These are phyloP conservation scores for Andrena camellia DNA, from an alignment of 2,888 invertebrate species.

Conservation along the genomic window DNA sequence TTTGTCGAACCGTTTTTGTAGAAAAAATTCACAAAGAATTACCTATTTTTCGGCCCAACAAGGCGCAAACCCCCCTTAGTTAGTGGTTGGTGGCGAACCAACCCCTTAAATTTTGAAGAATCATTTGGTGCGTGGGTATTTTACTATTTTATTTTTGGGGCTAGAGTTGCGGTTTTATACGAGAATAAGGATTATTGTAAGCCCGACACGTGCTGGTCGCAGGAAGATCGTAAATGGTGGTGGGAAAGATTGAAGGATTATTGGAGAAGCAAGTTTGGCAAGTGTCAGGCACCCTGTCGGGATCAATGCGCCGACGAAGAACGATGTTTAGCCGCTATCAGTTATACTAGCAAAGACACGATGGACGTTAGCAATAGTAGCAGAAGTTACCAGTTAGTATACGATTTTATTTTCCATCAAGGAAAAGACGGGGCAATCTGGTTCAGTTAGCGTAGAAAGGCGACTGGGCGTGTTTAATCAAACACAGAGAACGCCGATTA, in stretches of 20 bases:
- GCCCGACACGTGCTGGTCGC: slow-evolving; percentile 59
- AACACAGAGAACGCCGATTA: too few species aligned
- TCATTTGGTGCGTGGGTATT: background rate
- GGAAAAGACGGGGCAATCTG: too few species aligned
- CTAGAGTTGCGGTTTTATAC: slow-evolving; percentile 76
- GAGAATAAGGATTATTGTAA: slow-evolving; percentile 73
- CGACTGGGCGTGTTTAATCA: too few species aligned
- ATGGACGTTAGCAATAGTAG: slow-evolving; percentile 55
- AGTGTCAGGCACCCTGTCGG: slow-evolving; percentile 66
- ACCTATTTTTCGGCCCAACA: too few species aligned
- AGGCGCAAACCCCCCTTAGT: too few species aligned
- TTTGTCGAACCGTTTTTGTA: too few species aligned
- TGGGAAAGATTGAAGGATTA: slow-evolving; percentile 67
- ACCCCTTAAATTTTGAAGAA: background rate
- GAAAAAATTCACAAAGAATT: too few species aligned
- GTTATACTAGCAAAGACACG: slow-evolving; percentile 76
- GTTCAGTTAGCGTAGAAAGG: too few species aligned
- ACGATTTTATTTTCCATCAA: background rate
- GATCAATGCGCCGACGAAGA: slow-evolving; percentile 74
- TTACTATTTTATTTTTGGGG: background rate
- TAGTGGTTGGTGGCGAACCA: background rate
- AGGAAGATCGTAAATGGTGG: slow-evolving; percentile 50
- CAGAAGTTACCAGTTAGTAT: slow-evolving; percentile 64
- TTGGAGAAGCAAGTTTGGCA: slow-evolving; percentile 69
- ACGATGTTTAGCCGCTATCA: slow-evolving; percentile 77